Conservation (phyloP, 1,140 invertebrate species). For the Sogatella furcifera region DNA sequence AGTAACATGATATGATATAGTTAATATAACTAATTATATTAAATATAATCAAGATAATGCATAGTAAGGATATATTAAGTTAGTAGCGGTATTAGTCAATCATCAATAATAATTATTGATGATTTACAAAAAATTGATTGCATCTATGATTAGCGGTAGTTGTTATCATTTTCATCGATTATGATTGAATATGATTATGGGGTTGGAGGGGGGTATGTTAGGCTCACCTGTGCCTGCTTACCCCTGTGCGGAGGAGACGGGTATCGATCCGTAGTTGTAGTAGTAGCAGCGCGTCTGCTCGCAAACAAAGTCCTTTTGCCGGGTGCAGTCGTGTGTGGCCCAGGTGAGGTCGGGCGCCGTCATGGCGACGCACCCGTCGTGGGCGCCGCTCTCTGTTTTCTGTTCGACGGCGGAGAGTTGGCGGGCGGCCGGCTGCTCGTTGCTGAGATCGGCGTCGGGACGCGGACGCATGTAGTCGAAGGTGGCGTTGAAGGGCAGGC, state of each 20-base stretch:
- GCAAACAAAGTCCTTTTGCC: slow-evolving; percentile 76
- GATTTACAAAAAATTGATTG: too few species aligned
- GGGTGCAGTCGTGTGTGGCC: slow-evolving; percentile 70
- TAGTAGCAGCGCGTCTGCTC: slow-evolving; percentile 82
- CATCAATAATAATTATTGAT: too few species aligned
- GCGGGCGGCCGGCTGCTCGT: slow-evolving; percentile 26
- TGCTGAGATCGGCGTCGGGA: slow-evolving; percentile 32
- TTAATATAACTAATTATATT: too few species aligned
- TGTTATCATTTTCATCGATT: not conserved
- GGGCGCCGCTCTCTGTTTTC: slow-evolving; percentile 49
- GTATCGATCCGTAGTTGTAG: slow-evolving; percentile 82
- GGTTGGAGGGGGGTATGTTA: not conserved
- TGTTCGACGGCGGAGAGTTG: slow-evolving; percentile 38
- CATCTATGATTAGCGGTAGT: too few species aligned
- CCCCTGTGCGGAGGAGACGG: slow-evolving; percentile 77
- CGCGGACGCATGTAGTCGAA: slow-evolving; percentile 63
- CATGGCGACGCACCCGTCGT: slow-evolving; percentile 62
- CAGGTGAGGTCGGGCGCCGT: slow-evolving; percentile 62
- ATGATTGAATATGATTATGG: too few species aligned
- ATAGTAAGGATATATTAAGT: too few species aligned
- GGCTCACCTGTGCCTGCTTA: slow-evolving; percentile 52
- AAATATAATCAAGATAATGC: too few species aligned
- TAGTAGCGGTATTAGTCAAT: too few species aligned
- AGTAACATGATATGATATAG: too few species aligned
- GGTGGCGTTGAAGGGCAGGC: slow-evolving; percentile 72